These are phyloP conservation scores for Andrena hattorfiana DNA, from an alignment of 2,888 invertebrate species.

Conservation along the genomic window DNA sequence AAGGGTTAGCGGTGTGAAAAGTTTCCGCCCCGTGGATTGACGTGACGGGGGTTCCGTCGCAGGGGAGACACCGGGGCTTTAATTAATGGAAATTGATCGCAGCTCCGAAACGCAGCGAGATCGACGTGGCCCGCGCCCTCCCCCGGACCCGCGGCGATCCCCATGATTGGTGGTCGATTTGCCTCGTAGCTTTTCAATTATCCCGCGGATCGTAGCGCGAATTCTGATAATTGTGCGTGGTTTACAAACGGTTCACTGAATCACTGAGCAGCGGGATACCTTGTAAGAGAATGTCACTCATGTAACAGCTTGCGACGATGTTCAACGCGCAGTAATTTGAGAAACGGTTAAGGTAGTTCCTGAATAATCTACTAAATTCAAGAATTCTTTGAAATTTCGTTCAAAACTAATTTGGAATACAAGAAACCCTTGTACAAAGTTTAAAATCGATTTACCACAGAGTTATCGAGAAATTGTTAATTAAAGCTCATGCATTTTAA, in stretches of 20 bases:
- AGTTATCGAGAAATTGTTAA: no score
- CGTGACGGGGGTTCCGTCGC: slow-evolving; percentile 39
- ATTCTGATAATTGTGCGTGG: background rate
- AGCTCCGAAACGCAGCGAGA: slow-evolving; percentile 33
- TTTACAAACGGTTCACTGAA: background rate
- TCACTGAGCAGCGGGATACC: background rate
- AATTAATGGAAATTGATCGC: slow-evolving; percentile 58
- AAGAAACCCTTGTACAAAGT: no score
- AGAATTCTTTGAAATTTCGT: no score
- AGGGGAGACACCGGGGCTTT: slow-evolving; percentile 14
- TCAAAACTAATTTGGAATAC: no score
- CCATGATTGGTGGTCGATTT: slow-evolving; percentile 22
- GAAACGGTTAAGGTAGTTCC: no score
- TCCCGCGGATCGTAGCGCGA: background rate
- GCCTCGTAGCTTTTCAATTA: slow-evolving; percentile 38
- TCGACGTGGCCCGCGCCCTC: background rate
- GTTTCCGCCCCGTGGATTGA: slow-evolving; percentile 41
- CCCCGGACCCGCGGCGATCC: background rate
- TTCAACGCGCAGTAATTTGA: no score
- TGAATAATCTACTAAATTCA: no score
- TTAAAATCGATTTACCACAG: no score
- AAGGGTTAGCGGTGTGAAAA: slow-evolving; percentile 55
- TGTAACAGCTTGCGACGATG: background rate
- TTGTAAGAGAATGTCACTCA: background rate
- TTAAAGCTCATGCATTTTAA: no score